phyloP scores from a whole-genome alignment of 2,797 vertebrate genomes.

The Decapterus maruadsi region DNA sequence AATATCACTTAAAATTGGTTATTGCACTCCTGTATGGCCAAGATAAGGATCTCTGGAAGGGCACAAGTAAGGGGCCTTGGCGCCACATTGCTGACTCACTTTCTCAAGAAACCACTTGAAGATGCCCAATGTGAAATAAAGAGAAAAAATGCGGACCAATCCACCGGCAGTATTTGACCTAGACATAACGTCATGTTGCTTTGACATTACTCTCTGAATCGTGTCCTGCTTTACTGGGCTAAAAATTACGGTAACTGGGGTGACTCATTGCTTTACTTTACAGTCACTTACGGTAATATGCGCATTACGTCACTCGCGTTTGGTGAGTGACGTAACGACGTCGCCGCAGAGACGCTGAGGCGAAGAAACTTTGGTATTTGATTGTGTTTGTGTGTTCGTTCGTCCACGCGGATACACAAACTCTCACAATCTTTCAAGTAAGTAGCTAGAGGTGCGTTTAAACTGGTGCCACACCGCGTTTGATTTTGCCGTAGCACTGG shows the following conservation, averaged over 20 bases:
- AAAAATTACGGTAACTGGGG: conserved; percentile 44
- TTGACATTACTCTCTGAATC: not conserved
- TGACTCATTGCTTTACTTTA: conserved; percentile 25
- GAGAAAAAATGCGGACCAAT: not conserved
- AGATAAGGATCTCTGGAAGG: not conserved
- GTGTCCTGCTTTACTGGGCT: not conserved
- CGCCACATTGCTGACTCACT: not conserved
- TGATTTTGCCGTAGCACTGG: not conserved
- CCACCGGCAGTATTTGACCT: not conserved
- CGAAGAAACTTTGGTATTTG: not conserved
- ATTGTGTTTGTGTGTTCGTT: not conserved
- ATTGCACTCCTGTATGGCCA: not conserved
- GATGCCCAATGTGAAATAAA: not conserved
- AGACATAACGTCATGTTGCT: not conserved
- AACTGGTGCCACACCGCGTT: not conserved
- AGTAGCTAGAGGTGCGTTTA: not conserved
- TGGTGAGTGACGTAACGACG: too few species aligned
- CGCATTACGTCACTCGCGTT: not conserved
- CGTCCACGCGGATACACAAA: fast-evolving
- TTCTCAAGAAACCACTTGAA: not conserved
- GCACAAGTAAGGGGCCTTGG: not conserved
- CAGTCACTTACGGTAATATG: conserved; percentile 39
- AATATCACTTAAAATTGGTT: not conserved
- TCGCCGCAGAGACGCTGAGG: too few species aligned
- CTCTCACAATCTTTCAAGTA: not conserved